Percentiles rank a stretch among this genome's conserved stretches.
Conservation (phyloP, 2,113 vertebrate species). For the Haliaeetus leucogaster region DNA sequence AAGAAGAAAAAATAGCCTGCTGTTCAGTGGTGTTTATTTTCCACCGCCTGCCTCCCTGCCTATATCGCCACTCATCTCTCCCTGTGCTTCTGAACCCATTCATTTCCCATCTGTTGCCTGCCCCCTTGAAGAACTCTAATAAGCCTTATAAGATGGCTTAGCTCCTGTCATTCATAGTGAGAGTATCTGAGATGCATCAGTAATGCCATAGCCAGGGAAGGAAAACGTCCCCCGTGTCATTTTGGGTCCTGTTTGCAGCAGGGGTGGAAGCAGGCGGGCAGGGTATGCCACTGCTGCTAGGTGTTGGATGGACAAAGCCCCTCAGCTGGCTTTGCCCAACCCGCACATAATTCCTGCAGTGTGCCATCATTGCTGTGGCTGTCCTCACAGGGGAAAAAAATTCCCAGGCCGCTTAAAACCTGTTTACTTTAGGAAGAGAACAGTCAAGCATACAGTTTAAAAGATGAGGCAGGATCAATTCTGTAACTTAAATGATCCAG, state of each 20-base stretch:
- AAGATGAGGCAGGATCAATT: background rate
- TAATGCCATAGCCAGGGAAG: background rate
- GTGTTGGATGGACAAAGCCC: background rate
- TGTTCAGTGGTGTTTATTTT: background rate
- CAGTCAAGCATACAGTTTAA: background rate
- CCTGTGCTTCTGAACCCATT: background rate
- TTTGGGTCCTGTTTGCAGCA: background rate
- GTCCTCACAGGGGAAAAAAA: background rate
- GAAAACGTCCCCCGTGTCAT: fast-evolving
- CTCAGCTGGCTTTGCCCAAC: background rate
- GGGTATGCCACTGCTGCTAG: fast-evolving
- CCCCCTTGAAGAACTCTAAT: background rate
- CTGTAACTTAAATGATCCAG: background rate
- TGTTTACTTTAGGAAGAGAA: background rate
- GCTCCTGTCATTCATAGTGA: background rate
- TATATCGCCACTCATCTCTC: background rate
- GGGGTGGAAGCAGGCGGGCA: background rate
- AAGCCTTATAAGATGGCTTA: background rate
- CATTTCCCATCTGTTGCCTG: background rate
- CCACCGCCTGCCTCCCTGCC: background rate
- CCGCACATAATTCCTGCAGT: background rate
- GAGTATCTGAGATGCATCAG: background rate
- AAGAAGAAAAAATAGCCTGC: background rate
- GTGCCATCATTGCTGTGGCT: background rate
- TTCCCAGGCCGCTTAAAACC: background rate